Base-by-base conservation (phyloP, 2,888 invertebrate genomes). In the Allolobophora icterica region DNA sequence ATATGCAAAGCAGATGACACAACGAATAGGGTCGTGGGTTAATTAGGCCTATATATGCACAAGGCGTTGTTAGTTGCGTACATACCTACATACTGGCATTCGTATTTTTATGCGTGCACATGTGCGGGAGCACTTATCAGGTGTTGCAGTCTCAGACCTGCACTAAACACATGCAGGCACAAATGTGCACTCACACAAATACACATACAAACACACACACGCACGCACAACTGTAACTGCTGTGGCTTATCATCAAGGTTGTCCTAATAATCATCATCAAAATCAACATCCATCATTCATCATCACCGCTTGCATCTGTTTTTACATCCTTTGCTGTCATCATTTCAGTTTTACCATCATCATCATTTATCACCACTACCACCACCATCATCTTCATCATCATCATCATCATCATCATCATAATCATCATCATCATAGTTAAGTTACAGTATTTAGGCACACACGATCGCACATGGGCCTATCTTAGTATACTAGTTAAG, bases 381-480 rank as follows among this genome's bases (percentile, higher is more conserved):
- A 40, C 15, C 90, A 40, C 15, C 90, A 40, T 90, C 90, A 40
- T 90, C 45, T 8, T 90, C 45, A 45, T 15, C 45, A 90, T 90
- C 45, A 90, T 90, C 13, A 90, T 90, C 45, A 90, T 90, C 45
- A 42, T 40, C 45, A 90, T 90, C 45, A 90, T 90, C 45, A 40
- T 40, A 4, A 83, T 83, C 58, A 90, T 90, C 58, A 83, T 33
- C 34, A 83, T 90, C 58, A 24, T n/a, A n/a, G n/a, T n/a, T n/a
- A n/a, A n/a, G n/a, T n/a, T n/a, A n/a, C n/a, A n/a, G n/a, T n/a
- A n/a, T n/a, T n/a, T n/a, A n/a, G n/a, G n/a, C n/a, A n/a, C n/a
- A n/a, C n/a, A n/a, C n/a, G n/a, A n/a, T n/a, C n/a, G n/a, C n/a
- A n/a, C n/a, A n/a, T n/a, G n/a, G n/a, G n/a, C n/a, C n/a, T n/a